These are phyloP conservation scores for Nemurella pictetii DNA, from an alignment of 2,888 invertebrate genomes.

Conservation along the genomic window DNA sequence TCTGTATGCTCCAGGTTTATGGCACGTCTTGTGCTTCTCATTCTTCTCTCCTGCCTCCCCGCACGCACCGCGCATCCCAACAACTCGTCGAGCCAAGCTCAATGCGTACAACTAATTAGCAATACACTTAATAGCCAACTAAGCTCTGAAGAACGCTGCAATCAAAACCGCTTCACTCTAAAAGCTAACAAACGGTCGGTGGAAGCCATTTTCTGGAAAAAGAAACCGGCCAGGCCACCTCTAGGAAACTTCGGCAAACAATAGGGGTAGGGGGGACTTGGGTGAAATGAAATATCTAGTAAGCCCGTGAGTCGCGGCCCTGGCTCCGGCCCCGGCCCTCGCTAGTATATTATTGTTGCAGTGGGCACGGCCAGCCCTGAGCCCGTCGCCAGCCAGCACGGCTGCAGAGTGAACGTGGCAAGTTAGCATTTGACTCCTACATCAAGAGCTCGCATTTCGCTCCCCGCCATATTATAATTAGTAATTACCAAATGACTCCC, in stretches of 20 bases:
- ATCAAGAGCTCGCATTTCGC: slow-evolving; percentile 9
- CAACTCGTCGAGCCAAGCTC: background rate
- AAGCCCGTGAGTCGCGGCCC: no score
- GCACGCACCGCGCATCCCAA: background rate
- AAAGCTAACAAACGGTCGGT: background rate
- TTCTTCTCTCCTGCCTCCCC: background rate
- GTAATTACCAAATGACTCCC: slow-evolving; percentile 31
- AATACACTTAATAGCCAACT: background rate
- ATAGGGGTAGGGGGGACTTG: no score
- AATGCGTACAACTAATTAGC: background rate
- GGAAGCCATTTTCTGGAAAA: background rate
- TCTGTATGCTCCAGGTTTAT: background rate
- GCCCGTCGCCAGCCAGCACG: no score
- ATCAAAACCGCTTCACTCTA: background rate
- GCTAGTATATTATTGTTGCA: no score
- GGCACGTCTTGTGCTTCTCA: background rate
- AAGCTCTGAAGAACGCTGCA: background rate
- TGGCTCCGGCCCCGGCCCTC: no score
- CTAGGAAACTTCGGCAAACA: background rate
- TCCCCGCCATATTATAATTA: slow-evolving; percentile 29
- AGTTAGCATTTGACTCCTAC: background rate
- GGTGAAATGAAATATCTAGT: no score
- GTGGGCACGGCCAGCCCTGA: no score
- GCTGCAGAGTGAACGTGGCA: background rate
- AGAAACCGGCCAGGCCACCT: background rate